Base-by-base conservation (phyloP, 2,113 vertebrate genomes). In the Psittacula cyanocephala region DNA sequence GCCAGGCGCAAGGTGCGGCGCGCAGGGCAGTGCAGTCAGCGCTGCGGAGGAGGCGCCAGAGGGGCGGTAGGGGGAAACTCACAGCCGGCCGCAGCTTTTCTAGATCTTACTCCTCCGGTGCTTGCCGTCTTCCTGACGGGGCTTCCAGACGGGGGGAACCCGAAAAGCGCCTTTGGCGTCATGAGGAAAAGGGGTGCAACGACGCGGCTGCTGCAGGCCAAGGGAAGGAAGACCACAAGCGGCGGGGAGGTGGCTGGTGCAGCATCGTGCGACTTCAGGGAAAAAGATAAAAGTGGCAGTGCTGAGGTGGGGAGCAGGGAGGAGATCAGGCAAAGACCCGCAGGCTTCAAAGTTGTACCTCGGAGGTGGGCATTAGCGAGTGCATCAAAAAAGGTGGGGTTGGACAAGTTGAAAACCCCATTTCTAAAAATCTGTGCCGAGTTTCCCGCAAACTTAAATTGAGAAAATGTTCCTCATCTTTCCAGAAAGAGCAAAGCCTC, bases 131-230 rank as follows among this genome's bases (percentile, higher is more conserved):
- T 22, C 7, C 57, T 19, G 9, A 7, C 13, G 17, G 8, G 25
- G 19, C 14, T 35, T 43, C 10, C 8, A 37, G 2, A 19, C 3
- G 31, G 52, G 6, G 13, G 4, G 39, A 70, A 15, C 5, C 31
- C 11, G 28, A 6, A 13, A 44, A 80, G 9, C 14, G 24, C 9
- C 19, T 18, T 24, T 23, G 29, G 44, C 2, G 8, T 55, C n/a
- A 0, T 5, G 24, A 39, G 17, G 7, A 14, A 28, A 76, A 33
- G 31, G 19, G 7, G 8, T 0, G 2, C 29, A 35, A 46, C 25
- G 17, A 13, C 10, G 7, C 14, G 6, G 10, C 4, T 3, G 2
- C 12, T 31, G 7, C 11, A 0, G 13, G 7, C 3, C 3, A n/a
- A 12, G 52, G 28, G n/a, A 23, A 8, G 57, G 29, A 19, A 39